These are phyloP conservation scores for Hirtodrosophila duncani DNA, from an alignment of 2,888 invertebrate genomes.

Conservation along the genomic window DNA sequence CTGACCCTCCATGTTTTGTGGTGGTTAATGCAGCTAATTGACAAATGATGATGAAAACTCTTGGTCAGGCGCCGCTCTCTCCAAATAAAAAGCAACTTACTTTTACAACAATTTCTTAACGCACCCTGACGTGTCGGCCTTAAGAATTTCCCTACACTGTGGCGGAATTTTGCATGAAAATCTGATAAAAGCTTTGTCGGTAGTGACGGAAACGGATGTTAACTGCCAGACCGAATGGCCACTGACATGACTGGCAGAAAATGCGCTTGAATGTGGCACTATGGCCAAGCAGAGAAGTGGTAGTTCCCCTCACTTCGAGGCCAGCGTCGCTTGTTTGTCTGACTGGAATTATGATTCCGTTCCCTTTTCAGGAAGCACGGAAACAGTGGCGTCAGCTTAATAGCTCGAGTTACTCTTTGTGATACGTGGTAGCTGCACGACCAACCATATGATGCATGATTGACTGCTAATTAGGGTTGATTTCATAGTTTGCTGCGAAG, in stretches of 20 bases:
- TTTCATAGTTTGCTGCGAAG: too few relatives aligned
- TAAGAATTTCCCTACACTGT: slow-evolving; percentile 15
- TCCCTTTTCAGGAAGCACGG: too few relatives aligned
- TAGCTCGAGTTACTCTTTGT: too few relatives aligned
- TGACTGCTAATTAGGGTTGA: too few relatives aligned
- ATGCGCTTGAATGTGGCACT: slow-evolving; percentile 28
- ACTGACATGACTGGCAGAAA: slow-evolving; percentile 53
- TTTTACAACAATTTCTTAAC: slow-evolving; percentile 44
- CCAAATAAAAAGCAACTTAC: slow-evolving; percentile 6
- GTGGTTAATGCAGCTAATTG: slow-evolving; percentile 57
- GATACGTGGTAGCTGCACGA: too few relatives aligned
- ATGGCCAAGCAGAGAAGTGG: slow-evolving; percentile 15
- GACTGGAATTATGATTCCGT: too few relatives aligned
- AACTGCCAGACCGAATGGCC: slow-evolving; percentile 60
- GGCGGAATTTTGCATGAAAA: slow-evolving; percentile 45
- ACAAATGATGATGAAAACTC: slow-evolving; percentile 71
- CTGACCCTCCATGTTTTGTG: slow-evolving; percentile 12
- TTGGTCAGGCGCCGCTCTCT: slow-evolving; percentile 33
- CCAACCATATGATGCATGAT: too few relatives aligned
- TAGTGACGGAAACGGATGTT: slow-evolving; percentile 67
- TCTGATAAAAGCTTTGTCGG: slow-evolving; percentile 65
- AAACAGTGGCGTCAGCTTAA: too few relatives aligned
- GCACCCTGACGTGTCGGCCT: slow-evolving; percentile 23
- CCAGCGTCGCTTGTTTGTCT: too few relatives aligned
- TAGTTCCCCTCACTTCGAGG: too few relatives aligned